Conservation (phyloP, 2,113 vertebrate species). For the Alouatta palliata region DNA sequence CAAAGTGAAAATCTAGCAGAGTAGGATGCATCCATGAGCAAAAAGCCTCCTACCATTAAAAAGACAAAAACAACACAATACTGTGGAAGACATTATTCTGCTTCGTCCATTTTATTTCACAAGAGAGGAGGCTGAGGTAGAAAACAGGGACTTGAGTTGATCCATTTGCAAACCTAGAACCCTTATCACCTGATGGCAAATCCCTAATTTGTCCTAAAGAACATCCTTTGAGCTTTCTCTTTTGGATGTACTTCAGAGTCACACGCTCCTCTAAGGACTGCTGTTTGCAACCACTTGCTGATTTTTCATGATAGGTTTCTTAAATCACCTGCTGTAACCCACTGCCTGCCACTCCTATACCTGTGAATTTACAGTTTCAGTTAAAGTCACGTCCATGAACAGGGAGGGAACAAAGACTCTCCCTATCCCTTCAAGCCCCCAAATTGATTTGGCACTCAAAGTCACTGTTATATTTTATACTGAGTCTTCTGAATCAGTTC, state of each 20-base stretch:
- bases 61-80: background rate
- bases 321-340: slow-evolving; percentile 80
- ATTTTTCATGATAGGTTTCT: slow-evolving; percentile 72
- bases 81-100: background rate
- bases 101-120: background rate
- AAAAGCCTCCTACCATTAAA: background rate
- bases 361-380: slow-evolving; percentile 82
- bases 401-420: slow-evolving; percentile 71
- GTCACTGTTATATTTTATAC: slow-evolving; percentile 86
- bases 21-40: background rate
- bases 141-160: background rate
- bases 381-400: slow-evolving; percentile 80
- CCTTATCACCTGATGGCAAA: background rate
- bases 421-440: slow-evolving; percentile 78
- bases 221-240: slow-evolving; percentile 67
- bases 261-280: slow-evolving; percentile 67
- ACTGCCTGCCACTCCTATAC: slow-evolving; percentile 60
- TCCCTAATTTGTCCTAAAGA: slow-evolving; percentile 50
- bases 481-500: slow-evolving; percentile 85
- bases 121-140: background rate
- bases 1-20: background rate
- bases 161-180: background rate
- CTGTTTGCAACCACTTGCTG: slow-evolving; percentile 77
- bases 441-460: slow-evolving; percentile 84
- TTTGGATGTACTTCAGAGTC: background rate